Evolutionary conservation across 2,113 vertebrate species (phyloP), one percentile per base, ranked within the genome.

Genomic region (Symphodus melops): DNA sequence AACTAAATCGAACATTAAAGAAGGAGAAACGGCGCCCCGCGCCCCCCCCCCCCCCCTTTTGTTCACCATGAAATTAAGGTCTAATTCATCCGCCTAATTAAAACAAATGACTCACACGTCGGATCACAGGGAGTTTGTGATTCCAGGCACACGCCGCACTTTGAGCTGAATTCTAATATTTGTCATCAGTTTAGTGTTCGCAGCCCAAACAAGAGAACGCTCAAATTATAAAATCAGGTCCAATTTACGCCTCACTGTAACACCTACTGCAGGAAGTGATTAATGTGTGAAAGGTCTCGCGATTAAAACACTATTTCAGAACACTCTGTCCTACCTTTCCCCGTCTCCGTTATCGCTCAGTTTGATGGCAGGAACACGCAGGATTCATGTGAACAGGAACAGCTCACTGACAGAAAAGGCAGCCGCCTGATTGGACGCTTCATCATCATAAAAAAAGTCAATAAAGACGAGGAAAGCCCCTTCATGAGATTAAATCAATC

Each of bases 391-490:
- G 55, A 65, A 57, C 33, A 46, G 49, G 52, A 56, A 5, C 11
- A 74, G 49, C 75, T 82, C 68, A 70, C 23, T 46, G 46, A 48
- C 46, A 19, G 16, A 48, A 14, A 6, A 48, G 46, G 46, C 19
- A 48, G 55, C 64, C 62, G 63, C 72, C 60, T 72, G 19, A 13
- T 28, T 14, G 23, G 36, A 49, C 3, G 19, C 44, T 60, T 19
- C 33, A 69, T 85, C 75, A 84, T 76, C 68, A 85, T 77, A 57
- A 77, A 41, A 28, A 81, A 81, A 80, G 76, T 88, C 80, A 79
- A 90, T 86, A 77, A 51, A 72, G 46, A 41, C 67, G 21, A 59
- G 65, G 52, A 67, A 73, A 83, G 56, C 66, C 53, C 53, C 25
- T 55, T 59, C 61, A 69, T 53, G 68, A 48, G 67, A 61, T 53